A percentile compares a stretch with the other conserved stretches of the same genome.
Conservation (phyloP, 2,113 vertebrate genomes). For the Machaerirhynchus nigripectus region DNA sequence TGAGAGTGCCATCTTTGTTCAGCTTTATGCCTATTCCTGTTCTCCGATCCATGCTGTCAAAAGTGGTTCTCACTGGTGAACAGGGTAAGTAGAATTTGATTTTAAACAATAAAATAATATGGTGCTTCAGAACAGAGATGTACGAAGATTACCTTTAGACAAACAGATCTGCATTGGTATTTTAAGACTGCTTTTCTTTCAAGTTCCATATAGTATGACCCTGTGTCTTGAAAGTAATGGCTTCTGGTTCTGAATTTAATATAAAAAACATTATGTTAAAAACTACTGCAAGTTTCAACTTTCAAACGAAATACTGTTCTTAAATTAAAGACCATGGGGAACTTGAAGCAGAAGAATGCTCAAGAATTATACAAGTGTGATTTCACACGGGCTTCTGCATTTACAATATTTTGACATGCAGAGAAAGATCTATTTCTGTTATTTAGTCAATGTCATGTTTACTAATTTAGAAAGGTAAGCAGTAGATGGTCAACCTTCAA, state of each 20-base stretch:
- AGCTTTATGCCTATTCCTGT: conserved; percentile 86
- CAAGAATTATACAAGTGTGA: not conserved
- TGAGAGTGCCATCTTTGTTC: conserved; percentile 81
- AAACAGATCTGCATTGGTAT: not conserved
- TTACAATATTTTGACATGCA: not conserved
- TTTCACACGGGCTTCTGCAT: not conserved
- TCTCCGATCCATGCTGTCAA: conserved; percentile 92
- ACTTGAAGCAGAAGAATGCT: not conserved
- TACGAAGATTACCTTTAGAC: not conserved
- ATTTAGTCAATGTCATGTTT: not conserved
- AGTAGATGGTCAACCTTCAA: not conserved
- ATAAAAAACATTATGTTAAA: not conserved
- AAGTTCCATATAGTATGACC: not conserved
- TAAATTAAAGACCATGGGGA: not conserved
- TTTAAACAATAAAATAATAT: not conserved
- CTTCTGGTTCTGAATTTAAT: not conserved
- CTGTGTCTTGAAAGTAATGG: not conserved
- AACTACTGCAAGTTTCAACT: not conserved
- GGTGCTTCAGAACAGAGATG: not conserved
- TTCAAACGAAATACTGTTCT: not conserved
- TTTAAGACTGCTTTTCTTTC: not conserved
- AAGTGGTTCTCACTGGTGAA: conserved; percentile 82
- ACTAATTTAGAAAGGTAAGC: not conserved
- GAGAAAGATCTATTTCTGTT: not conserved
- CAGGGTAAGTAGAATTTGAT: conserved; percentile 81